Evolutionary conservation across 2,888 invertebrate species (phyloP), one percentile per base, ranked within the genome.

Genomic region (Chloroclysta siterata): DNA sequence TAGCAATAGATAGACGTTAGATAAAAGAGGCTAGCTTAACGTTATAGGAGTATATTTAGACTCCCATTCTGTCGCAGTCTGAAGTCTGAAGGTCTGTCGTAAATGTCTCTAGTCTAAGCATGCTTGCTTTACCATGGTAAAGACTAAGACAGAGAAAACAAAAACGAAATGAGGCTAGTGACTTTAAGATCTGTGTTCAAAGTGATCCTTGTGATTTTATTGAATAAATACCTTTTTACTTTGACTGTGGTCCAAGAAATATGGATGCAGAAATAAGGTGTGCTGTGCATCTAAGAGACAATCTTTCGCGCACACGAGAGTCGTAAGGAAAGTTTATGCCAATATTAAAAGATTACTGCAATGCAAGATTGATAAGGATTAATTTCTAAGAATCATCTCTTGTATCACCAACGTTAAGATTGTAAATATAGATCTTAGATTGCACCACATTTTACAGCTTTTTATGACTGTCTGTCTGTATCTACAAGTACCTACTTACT

Each of bases 401-500:
- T 44, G 13, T 39, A 28, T 61, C 44, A 50, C 51, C 22, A 44
- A 51, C 13, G 48, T 11, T 33, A 15, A 47, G 11, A 22, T 22
- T 29, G 36, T 53, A 36, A 46, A 42, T 11, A 6, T 36, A 17
- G 28, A 14, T 44, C 22, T 28, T 28, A 41, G 36, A 60, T 54
- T 48, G 47, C 53, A 48, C 29, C 48, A 53, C 14, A 29, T 33
- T 60, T 48, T 50, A 50, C n/a, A 41, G 7, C 50, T 55, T 44
- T 28, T 2, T 39, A 17, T 17, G 46, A 11, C 46, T 17, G 14
- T 44, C 3, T 15, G 14, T 15, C 44, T 10, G 46, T 46, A 11
- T 17, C 17, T 46, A 17, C 44, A 46, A 46, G 44, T 46, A 46
- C 15, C 4, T 46, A 11, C 17, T 17, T 39, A 4, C 4, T 46